Conservation (phyloP, 2,888 invertebrate species). For the Spilosoma lubricipeda region DNA sequence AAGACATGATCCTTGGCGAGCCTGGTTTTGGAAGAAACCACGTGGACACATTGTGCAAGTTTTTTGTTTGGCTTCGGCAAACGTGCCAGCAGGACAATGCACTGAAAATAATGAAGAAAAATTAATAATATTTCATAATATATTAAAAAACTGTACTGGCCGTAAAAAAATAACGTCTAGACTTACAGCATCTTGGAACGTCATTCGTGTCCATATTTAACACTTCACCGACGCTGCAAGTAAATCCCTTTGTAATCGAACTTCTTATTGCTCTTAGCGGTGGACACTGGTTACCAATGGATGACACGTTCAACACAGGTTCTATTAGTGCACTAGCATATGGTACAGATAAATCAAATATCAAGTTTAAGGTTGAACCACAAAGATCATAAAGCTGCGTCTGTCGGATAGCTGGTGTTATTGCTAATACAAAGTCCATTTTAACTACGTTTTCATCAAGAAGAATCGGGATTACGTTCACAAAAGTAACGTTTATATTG, state of each 20-base stretch:
- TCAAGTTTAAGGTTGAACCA: conserved; percentile 96
- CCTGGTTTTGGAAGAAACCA: conserved; percentile 97
- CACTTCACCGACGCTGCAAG: conserved; percentile 97
- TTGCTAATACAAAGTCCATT: conserved; percentile 95
- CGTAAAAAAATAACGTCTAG: conserved; percentile 21
- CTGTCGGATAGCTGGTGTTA: conserved; percentile 95
- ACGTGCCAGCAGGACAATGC: conserved; percentile 98
- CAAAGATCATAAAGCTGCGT: conserved; percentile 97
- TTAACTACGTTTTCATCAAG: conserved; percentile 95
- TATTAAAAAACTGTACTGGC: neutral
- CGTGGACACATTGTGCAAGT: conserved; percentile 96
- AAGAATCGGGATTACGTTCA: conserved; percentile 92
- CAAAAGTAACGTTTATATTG: conserved; percentile 96
- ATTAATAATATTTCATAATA: neutral
- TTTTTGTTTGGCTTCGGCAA: conserved; percentile 95
- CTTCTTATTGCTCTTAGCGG: conserved; percentile 95
- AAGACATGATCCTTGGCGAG: conserved; percentile 95
- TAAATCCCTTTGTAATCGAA: conserved; percentile 94
- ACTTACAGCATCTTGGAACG: conserved; percentile 96
- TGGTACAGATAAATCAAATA: conserved; percentile 97
- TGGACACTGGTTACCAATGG: conserved; percentile 97
- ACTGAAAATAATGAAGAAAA: conserved; percentile 85
- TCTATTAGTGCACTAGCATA: conserved; percentile 96
- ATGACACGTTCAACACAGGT: conserved; percentile 94
- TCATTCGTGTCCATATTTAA: conserved; percentile 96